A percentile compares a stretch with the other conserved stretches of the same genome.
These are phyloP conservation scores for Sciurus vulgaris DNA, from an alignment of 2,797 vertebrate genomes.

Conservation along the genomic window DNA sequence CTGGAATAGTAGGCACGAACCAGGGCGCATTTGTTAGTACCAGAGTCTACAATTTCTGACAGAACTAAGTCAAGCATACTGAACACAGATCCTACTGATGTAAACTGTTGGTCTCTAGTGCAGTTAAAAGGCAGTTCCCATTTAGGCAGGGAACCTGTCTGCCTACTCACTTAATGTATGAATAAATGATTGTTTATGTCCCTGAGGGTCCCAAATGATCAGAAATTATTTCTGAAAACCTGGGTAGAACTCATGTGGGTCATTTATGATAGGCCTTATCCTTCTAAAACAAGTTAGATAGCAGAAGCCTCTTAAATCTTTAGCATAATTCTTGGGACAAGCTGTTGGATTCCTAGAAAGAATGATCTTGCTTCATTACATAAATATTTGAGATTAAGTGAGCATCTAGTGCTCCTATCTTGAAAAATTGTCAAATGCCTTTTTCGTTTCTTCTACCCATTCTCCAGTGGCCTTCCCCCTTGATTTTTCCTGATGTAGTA, in stretches of 20 bases:
- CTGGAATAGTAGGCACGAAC: too few relatives aligned
- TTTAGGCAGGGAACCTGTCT: background rate
- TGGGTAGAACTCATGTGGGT: background rate
- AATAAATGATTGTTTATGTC: background rate
- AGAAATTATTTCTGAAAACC: conserved; percentile 33
- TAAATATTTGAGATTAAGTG: background rate
- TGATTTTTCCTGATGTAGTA: background rate
- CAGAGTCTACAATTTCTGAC: background rate
- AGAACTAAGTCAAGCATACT: conserved; percentile 24
- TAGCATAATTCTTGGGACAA: background rate
- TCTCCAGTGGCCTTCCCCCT: background rate
- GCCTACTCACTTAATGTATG: background rate
- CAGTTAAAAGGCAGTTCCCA: background rate
- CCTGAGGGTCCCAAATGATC: background rate
- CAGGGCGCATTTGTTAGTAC: background rate
- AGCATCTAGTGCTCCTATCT: background rate
- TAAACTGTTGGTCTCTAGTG: background rate
- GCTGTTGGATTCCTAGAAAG: background rate
- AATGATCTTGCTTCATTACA: background rate
- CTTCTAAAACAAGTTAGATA: conserved; percentile 7
- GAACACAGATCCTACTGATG: background rate
- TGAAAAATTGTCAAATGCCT: background rate
- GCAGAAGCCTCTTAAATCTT: background rate
- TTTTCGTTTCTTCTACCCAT: background rate
- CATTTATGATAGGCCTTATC: background rate